Conservation (phyloP, 2,888 invertebrate species). For the Sphinx pinastri region DNA sequence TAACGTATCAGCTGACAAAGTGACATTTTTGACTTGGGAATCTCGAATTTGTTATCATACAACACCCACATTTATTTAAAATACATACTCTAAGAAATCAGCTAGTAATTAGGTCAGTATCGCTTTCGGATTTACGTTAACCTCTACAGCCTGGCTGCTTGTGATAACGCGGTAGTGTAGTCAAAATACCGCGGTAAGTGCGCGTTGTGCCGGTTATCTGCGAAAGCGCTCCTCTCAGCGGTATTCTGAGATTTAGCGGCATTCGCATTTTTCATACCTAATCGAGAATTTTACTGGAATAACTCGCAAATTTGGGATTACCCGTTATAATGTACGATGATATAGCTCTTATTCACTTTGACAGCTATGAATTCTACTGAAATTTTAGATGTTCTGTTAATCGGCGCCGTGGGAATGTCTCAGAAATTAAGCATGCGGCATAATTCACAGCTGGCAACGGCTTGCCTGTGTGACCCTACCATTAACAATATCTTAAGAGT, state of each 20-base stretch:
- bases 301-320: conserved; percentile 3
- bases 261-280: not conserved
- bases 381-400: not conserved
- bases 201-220: not conserved
- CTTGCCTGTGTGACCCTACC: too few species aligned
- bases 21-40: too few species aligned
- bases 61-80: too few species aligned
- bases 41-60: too few species aligned
- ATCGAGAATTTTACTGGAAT: not conserved
- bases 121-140: not conserved
- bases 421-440: not conserved
- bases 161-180: not conserved
- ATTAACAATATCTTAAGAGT: too few species aligned
- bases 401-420: not conserved
- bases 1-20: too few species aligned
- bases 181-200: not conserved
- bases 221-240: conserved; percentile 3
- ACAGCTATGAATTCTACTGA: not conserved
- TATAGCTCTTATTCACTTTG: not conserved
- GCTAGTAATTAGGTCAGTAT: too few species aligned
- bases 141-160: not conserved
- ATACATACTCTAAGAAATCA: too few species aligned
- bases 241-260: conserved; percentile 15
- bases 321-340: not conserved
- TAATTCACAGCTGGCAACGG: too few species aligned